Conservation (phyloP, 2,113 vertebrate genomes). For the Trochalopteron elliotii region DNA sequence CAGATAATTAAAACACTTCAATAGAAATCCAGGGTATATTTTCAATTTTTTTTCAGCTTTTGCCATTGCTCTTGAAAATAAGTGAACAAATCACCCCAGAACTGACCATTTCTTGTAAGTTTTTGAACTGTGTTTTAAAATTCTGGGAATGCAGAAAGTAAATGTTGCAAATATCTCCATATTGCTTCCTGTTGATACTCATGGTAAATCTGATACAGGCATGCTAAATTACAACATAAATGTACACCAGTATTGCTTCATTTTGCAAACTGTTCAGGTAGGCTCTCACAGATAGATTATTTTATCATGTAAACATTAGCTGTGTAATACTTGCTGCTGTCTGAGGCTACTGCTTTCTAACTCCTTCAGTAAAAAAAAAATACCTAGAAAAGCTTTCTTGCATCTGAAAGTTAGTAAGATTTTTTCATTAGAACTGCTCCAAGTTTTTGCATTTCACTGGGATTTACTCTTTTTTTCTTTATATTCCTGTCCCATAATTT, state of each 20-base stretch:
- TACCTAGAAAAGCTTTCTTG: background rate
- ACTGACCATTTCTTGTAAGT: background rate
- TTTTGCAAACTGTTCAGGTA: background rate
- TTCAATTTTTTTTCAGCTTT: background rate
- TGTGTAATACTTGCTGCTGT: background rate
- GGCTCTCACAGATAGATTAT: background rate
- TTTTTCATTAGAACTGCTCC: background rate
- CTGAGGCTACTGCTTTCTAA: background rate
- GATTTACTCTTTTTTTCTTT: background rate
- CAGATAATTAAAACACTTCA: background rate
- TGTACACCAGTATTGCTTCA: background rate
- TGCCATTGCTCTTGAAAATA: background rate
- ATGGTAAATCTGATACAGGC: background rate
- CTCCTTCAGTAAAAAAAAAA: background rate
- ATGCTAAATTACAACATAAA: background rate
- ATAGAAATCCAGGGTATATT: background rate
- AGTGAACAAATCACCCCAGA: background rate
- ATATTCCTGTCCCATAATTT: background rate
- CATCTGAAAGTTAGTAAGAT: background rate
- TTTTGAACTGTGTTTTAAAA: background rate
- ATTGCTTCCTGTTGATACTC: background rate
- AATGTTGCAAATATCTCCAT: background rate
- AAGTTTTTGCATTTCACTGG: background rate
- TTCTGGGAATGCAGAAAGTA: background rate
- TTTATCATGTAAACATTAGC: background rate